Evolutionary conservation across 1,140 invertebrate genomes (phyloP).

Genomic region (Diachasma alloeum): DNA sequence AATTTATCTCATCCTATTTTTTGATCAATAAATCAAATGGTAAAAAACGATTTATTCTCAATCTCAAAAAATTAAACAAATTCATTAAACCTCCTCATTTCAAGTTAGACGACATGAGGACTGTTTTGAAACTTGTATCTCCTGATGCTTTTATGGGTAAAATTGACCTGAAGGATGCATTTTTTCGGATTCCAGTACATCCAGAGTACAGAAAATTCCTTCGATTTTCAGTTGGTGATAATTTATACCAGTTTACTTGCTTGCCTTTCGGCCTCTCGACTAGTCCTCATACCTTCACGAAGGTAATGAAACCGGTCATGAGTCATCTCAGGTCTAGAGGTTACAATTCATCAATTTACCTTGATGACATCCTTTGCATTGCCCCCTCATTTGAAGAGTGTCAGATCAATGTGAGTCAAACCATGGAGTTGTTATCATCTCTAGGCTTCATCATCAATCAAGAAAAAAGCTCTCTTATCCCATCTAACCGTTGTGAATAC

Average conservation of each 20-base stretch:
- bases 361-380: neutral
- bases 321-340: neutral
- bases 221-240: neutral
- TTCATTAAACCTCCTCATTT: too few species aligned
- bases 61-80: too few species aligned
- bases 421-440: neutral
- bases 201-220: too few species aligned
- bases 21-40: too few species aligned
- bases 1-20: too few species aligned
- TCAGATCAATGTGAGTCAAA: neutral
- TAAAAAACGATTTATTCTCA: too few species aligned
- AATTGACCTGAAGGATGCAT: neutral
- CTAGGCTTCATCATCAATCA: neutral
- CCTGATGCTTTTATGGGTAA: neutral
- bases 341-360: neutral
- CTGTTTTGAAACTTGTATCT: neutral
- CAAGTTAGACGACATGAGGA: neutral
- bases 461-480: neutral
- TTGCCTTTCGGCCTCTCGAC: neutral
- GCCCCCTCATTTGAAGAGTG: neutral
- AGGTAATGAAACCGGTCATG: too few species aligned
- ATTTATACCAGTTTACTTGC: neutral
- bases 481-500: too few species aligned
- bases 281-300: neutral
- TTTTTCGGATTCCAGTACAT: neutral